Conservation (phyloP, 2,888 invertebrate species). For the Herminia tarsipennalis region DNA sequence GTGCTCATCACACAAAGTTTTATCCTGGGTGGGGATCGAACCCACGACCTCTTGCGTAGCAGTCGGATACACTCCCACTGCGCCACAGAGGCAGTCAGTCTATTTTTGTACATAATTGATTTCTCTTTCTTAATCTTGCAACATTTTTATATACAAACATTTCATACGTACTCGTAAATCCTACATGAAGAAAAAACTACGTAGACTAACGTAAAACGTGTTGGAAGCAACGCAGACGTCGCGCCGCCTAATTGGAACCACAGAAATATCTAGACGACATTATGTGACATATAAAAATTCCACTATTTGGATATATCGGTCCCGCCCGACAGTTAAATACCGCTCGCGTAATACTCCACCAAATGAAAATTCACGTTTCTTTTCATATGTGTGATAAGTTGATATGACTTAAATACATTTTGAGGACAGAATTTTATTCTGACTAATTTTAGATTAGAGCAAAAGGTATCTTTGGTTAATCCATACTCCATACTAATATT, state of each 20-base stretch:
- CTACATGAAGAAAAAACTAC: constrained; percentile 13
- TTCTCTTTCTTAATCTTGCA: too few relatives aligned
- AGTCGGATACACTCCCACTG: too few relatives aligned
- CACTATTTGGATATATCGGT: constrained; percentile 59
- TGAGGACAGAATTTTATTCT: too few relatives aligned
- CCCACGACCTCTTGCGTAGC: too few relatives aligned
- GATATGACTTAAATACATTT: neutral
- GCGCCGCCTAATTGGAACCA: constrained; percentile 65
- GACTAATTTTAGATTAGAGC: too few relatives aligned
- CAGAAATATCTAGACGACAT: constrained; percentile 70
- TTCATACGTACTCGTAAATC: neutral
- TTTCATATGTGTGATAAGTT: neutral
- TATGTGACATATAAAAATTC: constrained; percentile 62
- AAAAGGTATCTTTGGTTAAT: too few relatives aligned
- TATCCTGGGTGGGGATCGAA: too few relatives aligned
- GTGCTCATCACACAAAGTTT: too few relatives aligned
- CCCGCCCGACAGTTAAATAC: neutral
- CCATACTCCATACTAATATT: too few relatives aligned
- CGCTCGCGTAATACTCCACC: neutral
- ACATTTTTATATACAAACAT: neutral
- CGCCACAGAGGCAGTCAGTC: too few relatives aligned
- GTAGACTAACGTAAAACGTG: constrained; percentile 25
- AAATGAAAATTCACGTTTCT: neutral
- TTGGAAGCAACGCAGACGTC: constrained; percentile 45
- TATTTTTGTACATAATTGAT: too few relatives aligned